Conservation (phyloP, 2,888 invertebrate species). For the Prostheceraeus crozeri region DNA sequence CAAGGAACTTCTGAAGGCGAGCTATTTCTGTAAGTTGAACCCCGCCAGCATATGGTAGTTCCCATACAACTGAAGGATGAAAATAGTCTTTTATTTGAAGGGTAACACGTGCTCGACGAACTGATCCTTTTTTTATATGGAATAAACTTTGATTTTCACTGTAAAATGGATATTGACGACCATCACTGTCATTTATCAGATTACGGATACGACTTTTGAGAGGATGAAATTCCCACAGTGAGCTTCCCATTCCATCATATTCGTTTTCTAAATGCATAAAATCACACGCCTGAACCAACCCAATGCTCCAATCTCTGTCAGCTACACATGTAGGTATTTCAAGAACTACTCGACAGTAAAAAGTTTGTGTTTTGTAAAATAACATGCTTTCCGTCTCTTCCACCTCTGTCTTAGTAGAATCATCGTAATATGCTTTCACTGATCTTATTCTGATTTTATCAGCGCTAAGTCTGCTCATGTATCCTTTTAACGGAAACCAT, state of each 20-base stretch:
- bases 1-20: slow-evolving; percentile 36
- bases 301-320: slow-evolving; percentile 37
- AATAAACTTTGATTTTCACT: slow-evolving; percentile 37
- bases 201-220: slow-evolving; percentile 36
- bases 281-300: slow-evolving; percentile 39
- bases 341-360: slow-evolving; percentile 37
- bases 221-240: slow-evolving; percentile 40
- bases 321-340: slow-evolving; percentile 37
- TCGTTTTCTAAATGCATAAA: slow-evolving; percentile 38
- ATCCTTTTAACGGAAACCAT: no score
- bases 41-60: slow-evolving; percentile 38
- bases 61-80: slow-evolving; percentile 39
- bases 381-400: slow-evolving; percentile 38
- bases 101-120: slow-evolving; percentile 29
- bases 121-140: slow-evolving; percentile 35
- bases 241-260: slow-evolving; percentile 34
- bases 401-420: slow-evolving; percentile 32
- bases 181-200: slow-evolving; percentile 38
- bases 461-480: slow-evolving; percentile 34
- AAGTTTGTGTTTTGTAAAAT: slow-evolving; percentile 38
- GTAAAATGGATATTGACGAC: slow-evolving; percentile 38
- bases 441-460: slow-evolving; percentile 36
- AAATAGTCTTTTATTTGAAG: slow-evolving; percentile 40
- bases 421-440: slow-evolving; percentile 37
- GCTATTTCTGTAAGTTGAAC: slow-evolving; percentile 36